These are phyloP conservation scores for Alexandromys oeconomus DNA, from an alignment of 2,797 vertebrate genomes.

Conservation along the genomic window DNA sequence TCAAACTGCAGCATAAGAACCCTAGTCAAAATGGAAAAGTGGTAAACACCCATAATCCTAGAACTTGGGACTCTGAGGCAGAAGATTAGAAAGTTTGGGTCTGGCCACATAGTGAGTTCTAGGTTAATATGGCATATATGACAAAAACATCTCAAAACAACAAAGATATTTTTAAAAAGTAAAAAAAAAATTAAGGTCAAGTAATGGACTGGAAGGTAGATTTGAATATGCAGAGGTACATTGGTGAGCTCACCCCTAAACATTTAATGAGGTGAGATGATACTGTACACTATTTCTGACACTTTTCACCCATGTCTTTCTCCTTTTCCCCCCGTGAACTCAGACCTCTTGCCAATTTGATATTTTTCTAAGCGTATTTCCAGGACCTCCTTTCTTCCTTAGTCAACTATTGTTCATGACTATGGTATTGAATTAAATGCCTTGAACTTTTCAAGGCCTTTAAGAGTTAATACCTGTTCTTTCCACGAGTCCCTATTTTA, in stretches of 20 bases:
- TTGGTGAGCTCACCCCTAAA: background rate
- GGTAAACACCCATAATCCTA: background rate
- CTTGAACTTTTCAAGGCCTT: background rate
- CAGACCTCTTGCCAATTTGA: background rate
- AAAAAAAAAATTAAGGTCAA: background rate
- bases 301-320: background rate
- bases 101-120: background rate
- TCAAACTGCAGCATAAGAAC: background rate
- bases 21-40: background rate
- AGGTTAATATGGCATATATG: background rate
- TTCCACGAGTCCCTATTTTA: background rate
- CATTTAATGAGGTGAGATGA: background rate
- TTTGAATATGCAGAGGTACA: background rate
- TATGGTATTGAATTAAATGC: background rate
- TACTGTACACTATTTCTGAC: background rate
- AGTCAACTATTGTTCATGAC: background rate
- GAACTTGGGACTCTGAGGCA: background rate
- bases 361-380: background rate
- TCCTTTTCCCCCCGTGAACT: background rate
- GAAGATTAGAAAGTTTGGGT: background rate
- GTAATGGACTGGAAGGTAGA: background rate
- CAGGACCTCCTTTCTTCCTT: background rate
- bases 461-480: background rate
- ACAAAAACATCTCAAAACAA: background rate
- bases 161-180: background rate